Conservation (phyloP, 53 echinoderm and acorn worm genomes). For the Temnopleurus reevesii region DNA sequence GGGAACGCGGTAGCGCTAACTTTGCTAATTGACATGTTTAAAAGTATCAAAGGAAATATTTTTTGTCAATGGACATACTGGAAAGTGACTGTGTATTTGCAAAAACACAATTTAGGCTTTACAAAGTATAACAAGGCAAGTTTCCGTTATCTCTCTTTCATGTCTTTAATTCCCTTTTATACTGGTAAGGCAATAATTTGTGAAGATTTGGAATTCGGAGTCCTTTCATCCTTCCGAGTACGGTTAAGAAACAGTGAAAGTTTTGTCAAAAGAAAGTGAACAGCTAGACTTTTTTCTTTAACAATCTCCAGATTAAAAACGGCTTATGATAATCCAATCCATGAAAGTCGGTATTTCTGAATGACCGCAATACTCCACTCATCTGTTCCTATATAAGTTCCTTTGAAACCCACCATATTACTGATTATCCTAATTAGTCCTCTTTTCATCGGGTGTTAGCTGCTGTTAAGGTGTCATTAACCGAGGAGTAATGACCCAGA, state of each 20-base stretch:
- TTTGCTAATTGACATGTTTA: too few species aligned
- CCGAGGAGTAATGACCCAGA: slow-evolving; percentile 11
- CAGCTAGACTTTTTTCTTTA: neutral
- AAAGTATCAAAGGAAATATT: too few species aligned
- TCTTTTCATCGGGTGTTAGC: neutral
- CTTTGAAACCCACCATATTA: neutral
- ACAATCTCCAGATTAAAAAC: neutral
- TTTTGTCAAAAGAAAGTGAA: neutral
- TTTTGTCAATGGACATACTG: neutral
- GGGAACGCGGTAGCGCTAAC: too few species aligned
- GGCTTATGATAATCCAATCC: slow-evolving; percentile 5
- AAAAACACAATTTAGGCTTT: neutral
- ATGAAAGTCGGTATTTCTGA: neutral
- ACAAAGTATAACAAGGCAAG: neutral
- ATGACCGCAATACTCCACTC: neutral
- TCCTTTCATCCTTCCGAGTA: neutral
- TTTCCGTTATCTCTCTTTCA: neutral
- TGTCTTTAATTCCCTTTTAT: too few species aligned
- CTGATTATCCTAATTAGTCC: slow-evolving; percentile 1
- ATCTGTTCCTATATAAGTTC: too few species aligned
- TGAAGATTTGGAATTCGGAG: neutral
- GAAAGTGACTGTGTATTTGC: neutral
- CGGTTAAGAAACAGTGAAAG: neutral
- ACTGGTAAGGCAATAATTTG: neutral
- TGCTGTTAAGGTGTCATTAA: slow-evolving; percentile 25